These are phyloP conservation scores for Pseudoatta argentina DNA, from an alignment of 1,140 invertebrate genomes.

Conservation along the genomic window DNA sequence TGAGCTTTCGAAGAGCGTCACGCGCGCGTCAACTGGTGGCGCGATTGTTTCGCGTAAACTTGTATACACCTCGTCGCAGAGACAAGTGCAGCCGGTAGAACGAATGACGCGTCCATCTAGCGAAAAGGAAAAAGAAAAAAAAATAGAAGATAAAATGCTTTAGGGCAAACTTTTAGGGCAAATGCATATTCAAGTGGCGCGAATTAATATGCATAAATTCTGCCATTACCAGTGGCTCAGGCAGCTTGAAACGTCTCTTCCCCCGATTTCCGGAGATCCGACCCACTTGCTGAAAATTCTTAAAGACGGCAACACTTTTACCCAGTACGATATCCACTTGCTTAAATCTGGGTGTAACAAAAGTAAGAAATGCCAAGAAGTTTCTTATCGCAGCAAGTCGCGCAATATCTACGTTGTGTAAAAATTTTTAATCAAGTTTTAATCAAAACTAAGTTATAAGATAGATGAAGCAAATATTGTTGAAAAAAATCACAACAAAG, in stretches of 20 bases:
- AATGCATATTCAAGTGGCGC: conserved; percentile 78
- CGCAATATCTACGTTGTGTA: background rate
- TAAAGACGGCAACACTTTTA: background rate
- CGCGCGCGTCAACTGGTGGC: conserved; percentile 30
- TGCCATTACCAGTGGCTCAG: conserved; percentile 42
- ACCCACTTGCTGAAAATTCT: conserved; percentile 47
- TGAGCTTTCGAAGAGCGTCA: conserved; percentile 49
- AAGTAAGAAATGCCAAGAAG: background rate
- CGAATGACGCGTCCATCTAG: conserved; percentile 28
- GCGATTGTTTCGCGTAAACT: conserved; percentile 69
- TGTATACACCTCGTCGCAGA: conserved; percentile 49
- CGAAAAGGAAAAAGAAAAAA: background rate
- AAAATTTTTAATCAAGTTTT: background rate
- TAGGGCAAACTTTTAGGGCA: conserved; percentile 69
- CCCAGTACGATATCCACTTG: background rate
- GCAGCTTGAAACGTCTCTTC: conserved; percentile 26
- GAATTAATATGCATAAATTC: conserved; percentile 82
- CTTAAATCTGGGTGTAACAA: background rate
- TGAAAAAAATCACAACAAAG: background rate
- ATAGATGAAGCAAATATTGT: background rate
- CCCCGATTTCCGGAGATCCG: conserved; percentile 43
- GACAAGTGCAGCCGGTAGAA: conserved; percentile 52
- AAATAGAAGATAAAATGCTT: conserved; percentile 49
- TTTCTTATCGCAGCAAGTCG: background rate
- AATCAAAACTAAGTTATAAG: background rate